Percentiles rank a stretch among this genome's conserved stretches.
Conservation (phyloP, 1,140 invertebrate genomes). For the Aporrectodea caliginosa region DNA sequence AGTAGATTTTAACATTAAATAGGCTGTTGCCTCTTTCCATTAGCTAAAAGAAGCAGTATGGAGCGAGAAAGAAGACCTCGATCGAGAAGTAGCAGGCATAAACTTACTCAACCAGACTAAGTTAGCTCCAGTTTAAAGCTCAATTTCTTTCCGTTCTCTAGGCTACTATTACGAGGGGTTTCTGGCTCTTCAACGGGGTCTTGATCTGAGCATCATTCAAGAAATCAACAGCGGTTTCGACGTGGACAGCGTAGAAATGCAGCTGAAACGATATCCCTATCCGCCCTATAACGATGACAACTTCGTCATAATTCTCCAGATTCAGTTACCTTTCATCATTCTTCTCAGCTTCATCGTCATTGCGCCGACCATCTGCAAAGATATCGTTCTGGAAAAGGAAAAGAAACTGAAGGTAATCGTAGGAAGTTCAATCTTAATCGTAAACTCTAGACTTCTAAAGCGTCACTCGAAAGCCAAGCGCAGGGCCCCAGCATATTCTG, state of each 20-base stretch:
- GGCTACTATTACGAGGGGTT: constrained; percentile 66
- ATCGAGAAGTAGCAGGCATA: too few species aligned
- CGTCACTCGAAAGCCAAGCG: not conserved
- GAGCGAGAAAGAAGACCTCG: too few species aligned
- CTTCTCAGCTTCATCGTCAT: constrained; percentile 66
- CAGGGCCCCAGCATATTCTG: too few species aligned
- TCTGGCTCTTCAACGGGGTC: constrained; percentile 62
- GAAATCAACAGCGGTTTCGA: constrained; percentile 6
- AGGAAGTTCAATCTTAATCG: constrained; percentile 8
- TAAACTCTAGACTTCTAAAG: not conserved
- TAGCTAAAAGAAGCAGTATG: too few species aligned
- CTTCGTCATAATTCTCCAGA: constrained; percentile 55
- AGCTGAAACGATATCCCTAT: constrained; percentile 60
- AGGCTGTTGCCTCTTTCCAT: too few species aligned
- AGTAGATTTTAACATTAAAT: too few species aligned
- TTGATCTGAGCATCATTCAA: constrained; percentile 61
- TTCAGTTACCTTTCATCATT: constrained; percentile 58
- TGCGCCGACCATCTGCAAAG: constrained; percentile 47
- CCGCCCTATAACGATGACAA: constrained; percentile 49
- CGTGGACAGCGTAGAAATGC: not conserved
- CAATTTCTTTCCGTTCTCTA: too few species aligned
- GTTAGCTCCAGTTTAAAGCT: too few species aligned
- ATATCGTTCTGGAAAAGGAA: constrained; percentile 53
- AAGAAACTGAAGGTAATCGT: constrained; percentile 49
- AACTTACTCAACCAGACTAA: too few species aligned